Conservation (phyloP, 1,140 invertebrate species). For the Euura saliciscinereae region DNA sequence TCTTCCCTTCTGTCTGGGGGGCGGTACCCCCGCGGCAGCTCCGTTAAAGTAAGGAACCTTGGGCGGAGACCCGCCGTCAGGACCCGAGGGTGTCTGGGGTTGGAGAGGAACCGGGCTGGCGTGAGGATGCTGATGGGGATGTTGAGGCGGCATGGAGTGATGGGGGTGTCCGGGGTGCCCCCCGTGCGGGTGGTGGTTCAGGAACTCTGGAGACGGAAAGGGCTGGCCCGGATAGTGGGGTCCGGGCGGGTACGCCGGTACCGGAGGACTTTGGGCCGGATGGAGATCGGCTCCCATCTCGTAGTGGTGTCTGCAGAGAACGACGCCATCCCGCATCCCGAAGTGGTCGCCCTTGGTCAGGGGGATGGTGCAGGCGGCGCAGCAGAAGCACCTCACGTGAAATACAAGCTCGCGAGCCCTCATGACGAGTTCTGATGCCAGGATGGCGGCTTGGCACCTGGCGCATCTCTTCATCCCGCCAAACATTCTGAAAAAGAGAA, state of each 20-base stretch:
- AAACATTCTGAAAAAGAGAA: slow-evolving; percentile 72
- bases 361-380: slow-evolving; percentile 85
- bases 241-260: slow-evolving; percentile 58
- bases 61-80: slow-evolving; percentile 48
- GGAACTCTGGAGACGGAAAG: slow-evolving; percentile 63
- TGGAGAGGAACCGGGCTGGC: slow-evolving; percentile 54
- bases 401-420: slow-evolving; percentile 90
- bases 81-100: slow-evolving; percentile 46
- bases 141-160: slow-evolving; percentile 60
- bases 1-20: slow-evolving; percentile 86
- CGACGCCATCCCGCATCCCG: slow-evolving; percentile 84
- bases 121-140: slow-evolving; percentile 57
- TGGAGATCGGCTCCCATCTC: slow-evolving; percentile 72
- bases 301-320: slow-evolving; percentile 85
- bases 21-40: slow-evolving; percentile 59
- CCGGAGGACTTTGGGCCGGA: slow-evolving; percentile 66
- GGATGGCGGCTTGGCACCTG: slow-evolving; percentile 87
- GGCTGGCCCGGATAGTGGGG: slow-evolving; percentile 62
- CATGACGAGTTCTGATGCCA: slow-evolving; percentile 95
- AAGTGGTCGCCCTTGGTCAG: slow-evolving; percentile 92
- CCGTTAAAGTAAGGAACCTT: slow-evolving; percentile 77
- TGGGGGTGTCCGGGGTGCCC: slow-evolving; percentile 52
- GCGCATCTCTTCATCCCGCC: slow-evolving; percentile 81
- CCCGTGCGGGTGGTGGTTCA: slow-evolving; percentile 55
- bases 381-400: slow-evolving; percentile 94